Evolutionary conservation across 1,140 invertebrate species (phyloP).

Genomic region (Reticulitermes speratus): DNA sequence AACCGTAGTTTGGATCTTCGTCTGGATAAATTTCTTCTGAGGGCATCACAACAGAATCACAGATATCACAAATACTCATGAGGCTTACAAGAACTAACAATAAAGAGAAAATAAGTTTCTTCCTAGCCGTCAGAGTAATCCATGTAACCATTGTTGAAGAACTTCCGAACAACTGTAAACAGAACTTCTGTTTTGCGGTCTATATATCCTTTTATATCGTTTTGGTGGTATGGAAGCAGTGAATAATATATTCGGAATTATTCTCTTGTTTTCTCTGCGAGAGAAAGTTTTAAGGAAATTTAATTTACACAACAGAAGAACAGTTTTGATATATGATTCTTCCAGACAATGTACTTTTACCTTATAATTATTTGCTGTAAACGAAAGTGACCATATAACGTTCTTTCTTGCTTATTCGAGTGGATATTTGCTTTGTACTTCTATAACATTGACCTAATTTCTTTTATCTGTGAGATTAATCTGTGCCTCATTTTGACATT

Average conservation of each 20-base stretch:
- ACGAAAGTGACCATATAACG: background rate
- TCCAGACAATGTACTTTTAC: background rate
- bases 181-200: background rate
- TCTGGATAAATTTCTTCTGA: background rate
- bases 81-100: no score
- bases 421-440: background rate
- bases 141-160: no score
- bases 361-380: background rate
- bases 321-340: background rate
- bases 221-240: background rate
- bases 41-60: constrained; percentile 12
- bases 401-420: background rate
- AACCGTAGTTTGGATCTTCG: background rate
- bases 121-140: no score
- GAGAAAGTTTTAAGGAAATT: background rate
- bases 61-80: background rate
- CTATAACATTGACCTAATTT: background rate
- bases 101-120: no score
- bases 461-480: background rate
- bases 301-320: background rate
- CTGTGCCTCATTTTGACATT: background rate
- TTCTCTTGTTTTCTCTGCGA: background rate
- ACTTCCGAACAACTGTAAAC: background rate
- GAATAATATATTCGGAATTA: background rate
- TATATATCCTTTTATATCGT: background rate